Evolutionary conservation across 2,888 invertebrate species (phyloP), one percentile per base, ranked within the genome.

Genomic region (Leptopilina drosophilae): DNA sequence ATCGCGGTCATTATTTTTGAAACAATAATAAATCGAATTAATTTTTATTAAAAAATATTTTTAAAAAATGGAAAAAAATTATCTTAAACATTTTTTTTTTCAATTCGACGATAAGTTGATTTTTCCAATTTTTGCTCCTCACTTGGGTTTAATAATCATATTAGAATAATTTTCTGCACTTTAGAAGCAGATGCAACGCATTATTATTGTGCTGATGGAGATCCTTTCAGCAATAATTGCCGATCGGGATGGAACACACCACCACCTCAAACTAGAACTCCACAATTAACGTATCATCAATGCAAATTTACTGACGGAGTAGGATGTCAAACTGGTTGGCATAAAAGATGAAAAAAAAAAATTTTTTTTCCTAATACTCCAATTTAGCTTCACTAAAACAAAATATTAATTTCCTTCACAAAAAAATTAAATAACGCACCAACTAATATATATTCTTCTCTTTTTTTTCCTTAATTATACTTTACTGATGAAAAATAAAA

Each of bases 311-410:
- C 12, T 6, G 64, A 64, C 12, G 64, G 64, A 14, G 33, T 33
- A 33, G 64, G 64, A 33, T 64, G 64, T 64, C 40, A 26, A 64
- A 64, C 64, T 64, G 64, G 64, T 33, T 64, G 64, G 64, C 12
- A 12, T 12, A 40, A 64, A 12, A 40, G 33, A 26, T 64, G 33
- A 64, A 64, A 33, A 33, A 64, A 8, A 26, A 9, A 26, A 42
- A 42, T 1, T 42, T 42, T 42, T 42, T 33, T 33, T 33, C 33
- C 5, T 33, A 33, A 33, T 33, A 33, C 3, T 33, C 33, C 33
- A 33, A 33, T 33, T 33, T 33, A 1, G 33, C 33, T 33, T 33
- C 33, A 33, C 33, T 33, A 33, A 33, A 33, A 33, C 33, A 33
- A 33, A 33, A 33, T 33, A 42, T 42, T 42, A 42, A 42, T 42